These are phyloP conservation scores for Terrapene triunguis DNA, from an alignment of 2,113 vertebrate genomes.

Conservation along the genomic window DNA sequence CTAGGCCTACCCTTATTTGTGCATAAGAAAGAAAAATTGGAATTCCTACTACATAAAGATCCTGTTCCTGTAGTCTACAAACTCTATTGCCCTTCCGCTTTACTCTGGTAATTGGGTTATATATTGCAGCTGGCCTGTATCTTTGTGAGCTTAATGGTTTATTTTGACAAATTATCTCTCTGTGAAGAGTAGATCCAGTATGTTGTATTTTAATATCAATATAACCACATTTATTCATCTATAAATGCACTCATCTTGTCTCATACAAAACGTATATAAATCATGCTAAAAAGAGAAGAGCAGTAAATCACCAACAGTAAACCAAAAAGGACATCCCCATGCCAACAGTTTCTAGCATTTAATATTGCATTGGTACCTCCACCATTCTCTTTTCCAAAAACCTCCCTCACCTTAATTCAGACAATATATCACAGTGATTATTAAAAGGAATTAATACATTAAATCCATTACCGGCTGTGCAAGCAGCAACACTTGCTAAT, in stretches of 20 bases:
- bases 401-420: background rate
- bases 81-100: slow-evolving; percentile 31
- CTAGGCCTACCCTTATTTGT: background rate
- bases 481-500: background rate
- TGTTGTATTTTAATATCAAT: background rate
- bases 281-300: slow-evolving; percentile 40
- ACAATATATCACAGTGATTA: background rate
- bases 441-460: background rate
- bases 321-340: slow-evolving; percentile 41
- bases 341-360: slow-evolving; percentile 59
- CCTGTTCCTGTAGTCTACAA: background rate
- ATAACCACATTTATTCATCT: background rate
- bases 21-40: slow-evolving; percentile 5
- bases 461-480: background rate
- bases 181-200: background rate
- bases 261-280: slow-evolving; percentile 20
- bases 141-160: slow-evolving; percentile 23
- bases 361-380: background rate
- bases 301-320: slow-evolving; percentile 19
- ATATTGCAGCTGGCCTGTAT: background rate
- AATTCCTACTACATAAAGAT: background rate
- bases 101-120: slow-evolving; percentile 21
- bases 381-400: background rate
- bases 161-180: slow-evolving; percentile 5
- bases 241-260: background rate